A percentile compares a stretch with the other conserved stretches of the same genome.
phyloP scores from a whole-genome alignment of 2,888 invertebrate genomes.

The Cordilura impudica region DNA sequence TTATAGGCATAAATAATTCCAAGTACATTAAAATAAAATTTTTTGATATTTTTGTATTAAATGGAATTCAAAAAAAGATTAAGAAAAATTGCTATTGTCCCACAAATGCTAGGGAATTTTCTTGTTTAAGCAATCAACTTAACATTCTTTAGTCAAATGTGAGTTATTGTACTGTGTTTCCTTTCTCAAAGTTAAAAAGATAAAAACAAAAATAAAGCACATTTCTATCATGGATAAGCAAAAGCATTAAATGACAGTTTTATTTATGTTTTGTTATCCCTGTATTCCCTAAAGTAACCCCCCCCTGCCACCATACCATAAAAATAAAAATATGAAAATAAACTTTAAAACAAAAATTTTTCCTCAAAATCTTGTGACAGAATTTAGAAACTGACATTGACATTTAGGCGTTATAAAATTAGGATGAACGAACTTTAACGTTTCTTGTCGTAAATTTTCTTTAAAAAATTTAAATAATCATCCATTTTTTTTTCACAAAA shows the following conservation, averaged over 20 bases:
- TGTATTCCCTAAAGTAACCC: too few species aligned
- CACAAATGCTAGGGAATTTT: too few species aligned
- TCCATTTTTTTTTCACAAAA: not conserved
- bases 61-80: too few species aligned
- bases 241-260: conserved; percentile 40
- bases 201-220: not conserved
- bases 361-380: not conserved
- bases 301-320: not conserved
- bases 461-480: not conserved
- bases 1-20: too few species aligned
- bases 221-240: conserved; percentile 5
- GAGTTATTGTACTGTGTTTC: not conserved
- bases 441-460: not conserved
- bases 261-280: conserved; percentile 16
- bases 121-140: not conserved
- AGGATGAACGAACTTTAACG: not conserved
- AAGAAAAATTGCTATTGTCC: too few species aligned
- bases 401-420: not conserved
- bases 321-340: not conserved
- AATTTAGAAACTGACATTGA: conserved; percentile 5
- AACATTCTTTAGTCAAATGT: not conserved
- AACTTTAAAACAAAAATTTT: not conserved
- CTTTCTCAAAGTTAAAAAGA: not conserved
- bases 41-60: too few species aligned
- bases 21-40: too few species aligned